Conservation (phyloP, 2,888 invertebrate species). For the Andricus curvator region DNA sequence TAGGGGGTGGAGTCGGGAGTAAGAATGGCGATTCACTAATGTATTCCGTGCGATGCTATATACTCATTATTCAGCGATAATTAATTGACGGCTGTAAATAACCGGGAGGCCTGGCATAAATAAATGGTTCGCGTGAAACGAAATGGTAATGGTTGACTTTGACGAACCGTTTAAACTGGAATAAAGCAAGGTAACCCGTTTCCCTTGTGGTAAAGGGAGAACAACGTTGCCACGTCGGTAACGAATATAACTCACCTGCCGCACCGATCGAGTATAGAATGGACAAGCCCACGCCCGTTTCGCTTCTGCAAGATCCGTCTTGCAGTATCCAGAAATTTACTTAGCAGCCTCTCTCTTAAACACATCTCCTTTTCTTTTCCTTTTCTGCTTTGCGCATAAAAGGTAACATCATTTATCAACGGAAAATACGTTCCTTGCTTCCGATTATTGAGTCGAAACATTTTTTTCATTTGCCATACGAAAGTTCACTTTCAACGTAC, state of each 20-base stretch:
- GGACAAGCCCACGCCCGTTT: no score
- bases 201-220: slow-evolving; percentile 58
- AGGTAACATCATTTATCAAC: no score
- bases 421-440: no score
- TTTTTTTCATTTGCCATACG: no score
- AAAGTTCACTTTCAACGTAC: no score
- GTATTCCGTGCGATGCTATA: slow-evolving; percentile 70
- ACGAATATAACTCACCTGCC: slow-evolving; percentile 72
- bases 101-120: slow-evolving; percentile 72
- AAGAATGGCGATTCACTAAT: slow-evolving; percentile 74
- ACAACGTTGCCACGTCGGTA: slow-evolving; percentile 57
- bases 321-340: no score
- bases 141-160: slow-evolving; percentile 77
- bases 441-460: no score
- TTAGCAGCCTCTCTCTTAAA: no score
- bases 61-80: slow-evolving; percentile 77
- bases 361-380: no score
- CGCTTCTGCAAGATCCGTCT: no score
- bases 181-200: slow-evolving; percentile 70
- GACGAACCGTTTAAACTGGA: slow-evolving; percentile 77
- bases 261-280: slow-evolving; percentile 36
- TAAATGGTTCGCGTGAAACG: slow-evolving; percentile 76
- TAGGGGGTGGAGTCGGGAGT: slow-evolving; percentile 54
- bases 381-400: no score
- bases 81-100: slow-evolving; percentile 77